Conservation (phyloP, 2,888 invertebrate genomes). For the Netelia fuscicornis region DNA sequence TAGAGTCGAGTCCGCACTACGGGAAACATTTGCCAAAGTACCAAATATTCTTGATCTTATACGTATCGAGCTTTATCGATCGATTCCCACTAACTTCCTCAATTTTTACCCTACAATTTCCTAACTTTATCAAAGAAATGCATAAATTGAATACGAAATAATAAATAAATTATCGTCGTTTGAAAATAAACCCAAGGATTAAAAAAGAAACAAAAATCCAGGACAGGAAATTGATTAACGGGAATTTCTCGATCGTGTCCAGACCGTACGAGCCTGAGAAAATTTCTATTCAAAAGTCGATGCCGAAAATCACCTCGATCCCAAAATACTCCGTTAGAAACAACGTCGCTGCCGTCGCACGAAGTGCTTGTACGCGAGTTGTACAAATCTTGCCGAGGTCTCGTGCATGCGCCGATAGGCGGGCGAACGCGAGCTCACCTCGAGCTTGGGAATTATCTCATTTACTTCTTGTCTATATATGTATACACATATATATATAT, state of each 20-base stretch:
- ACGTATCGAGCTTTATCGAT: slow-evolving; percentile 70
- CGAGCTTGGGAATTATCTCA: slow-evolving; percentile 65
- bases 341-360: background rate
- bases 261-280: background rate
- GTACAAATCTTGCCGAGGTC: slow-evolving; percentile 19
- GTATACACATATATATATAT: background rate
- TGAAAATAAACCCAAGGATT: background rate
- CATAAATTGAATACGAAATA: background rate
- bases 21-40: slow-evolving; percentile 16
- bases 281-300: slow-evolving; percentile 54
- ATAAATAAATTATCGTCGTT: background rate
- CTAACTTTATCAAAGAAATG: too few relatives aligned
- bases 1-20: slow-evolving; percentile 55
- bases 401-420: slow-evolving; percentile 69
- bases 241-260: slow-evolving; percentile 6
- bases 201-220: background rate
- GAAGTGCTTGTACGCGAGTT: slow-evolving; percentile 20
- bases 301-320: slow-evolving; percentile 25
- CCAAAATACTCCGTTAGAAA: slow-evolving; percentile 56
- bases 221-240: background rate
- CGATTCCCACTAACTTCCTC: background rate
- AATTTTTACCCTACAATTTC: background rate
- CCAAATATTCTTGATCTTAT: slow-evolving; percentile 43
- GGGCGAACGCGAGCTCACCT: slow-evolving; percentile 74
- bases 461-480: slow-evolving; percentile 40